phyloP scores from a whole-genome alignment of 1,140 invertebrate species.

The Acromyrmex charruanus region DNA sequence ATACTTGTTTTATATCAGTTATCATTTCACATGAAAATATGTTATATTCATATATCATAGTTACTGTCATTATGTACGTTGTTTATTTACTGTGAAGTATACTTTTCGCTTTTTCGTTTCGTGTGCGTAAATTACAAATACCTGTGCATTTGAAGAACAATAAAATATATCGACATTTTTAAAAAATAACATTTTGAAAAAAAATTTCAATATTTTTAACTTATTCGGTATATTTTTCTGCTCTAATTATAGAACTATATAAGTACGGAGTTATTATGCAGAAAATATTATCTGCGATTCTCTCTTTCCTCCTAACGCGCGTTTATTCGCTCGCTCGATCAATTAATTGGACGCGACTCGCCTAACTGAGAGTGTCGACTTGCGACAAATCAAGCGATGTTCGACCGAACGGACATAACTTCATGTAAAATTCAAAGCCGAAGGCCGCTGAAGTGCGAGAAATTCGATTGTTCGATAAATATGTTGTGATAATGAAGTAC shows the following conservation, averaged over 20 bases:
- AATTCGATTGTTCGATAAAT: conserved; percentile 28
- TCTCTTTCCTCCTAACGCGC: background rate
- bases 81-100: background rate
- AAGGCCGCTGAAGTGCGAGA: background rate
- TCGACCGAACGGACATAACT: conserved; percentile 9
- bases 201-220: background rate
- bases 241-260: background rate
- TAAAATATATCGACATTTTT: background rate
- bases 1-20: background rate
- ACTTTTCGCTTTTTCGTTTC: background rate
- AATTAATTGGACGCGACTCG: conserved; percentile 50
- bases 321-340: conserved; percentile 14
- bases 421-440: conserved; percentile 39
- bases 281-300: conserved; percentile 14
- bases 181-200: background rate
- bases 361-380: conserved; percentile 2
- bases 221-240: background rate
- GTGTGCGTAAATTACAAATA: background rate
- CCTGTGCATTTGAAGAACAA: background rate
- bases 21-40: background rate
- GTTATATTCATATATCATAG: background rate
- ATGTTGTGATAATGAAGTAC: conserved; percentile 1
- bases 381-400: conserved; percentile 22
- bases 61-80: background rate
- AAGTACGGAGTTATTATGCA: background rate